phyloP scores from a whole-genome alignment of 2,888 invertebrate genomes.

The Pristionchus maxplancki region DNA sequence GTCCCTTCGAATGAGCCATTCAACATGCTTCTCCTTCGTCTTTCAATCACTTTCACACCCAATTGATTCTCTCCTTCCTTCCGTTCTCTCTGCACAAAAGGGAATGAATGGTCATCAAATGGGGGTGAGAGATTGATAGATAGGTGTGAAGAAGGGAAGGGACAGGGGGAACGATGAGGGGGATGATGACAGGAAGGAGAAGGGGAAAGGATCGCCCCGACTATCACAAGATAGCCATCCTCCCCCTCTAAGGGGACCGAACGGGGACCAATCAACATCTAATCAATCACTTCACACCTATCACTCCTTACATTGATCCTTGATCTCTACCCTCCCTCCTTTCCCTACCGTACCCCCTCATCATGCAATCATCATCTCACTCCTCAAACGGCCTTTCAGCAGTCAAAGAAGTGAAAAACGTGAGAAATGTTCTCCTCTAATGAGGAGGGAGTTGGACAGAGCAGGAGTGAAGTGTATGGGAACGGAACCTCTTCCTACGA shows the following conservation, averaged over 20 bases:
- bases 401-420: constrained; percentile 43
- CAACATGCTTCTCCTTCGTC: neutral
- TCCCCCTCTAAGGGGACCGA: neutral
- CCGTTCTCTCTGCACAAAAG: constrained; percentile 14
- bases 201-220: neutral
- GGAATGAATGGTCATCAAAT: constrained; percentile 13
- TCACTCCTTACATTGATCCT: neutral
- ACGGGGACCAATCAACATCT: constrained; percentile 10
- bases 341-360: neutral
- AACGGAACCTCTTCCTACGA: neutral
- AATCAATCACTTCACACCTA: neutral
- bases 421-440: constrained; percentile 14
- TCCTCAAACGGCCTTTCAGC: constrained; percentile 34
- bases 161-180: neutral
- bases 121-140: constrained; percentile 43
- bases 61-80: neutral
- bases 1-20: neutral
- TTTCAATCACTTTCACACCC: constrained; percentile 14
- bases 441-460: neutral
- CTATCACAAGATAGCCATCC: constrained; percentile 18
- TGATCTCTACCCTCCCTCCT: neutral
- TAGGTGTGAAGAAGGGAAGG: constrained; percentile 25
- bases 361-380: constrained; percentile 22
- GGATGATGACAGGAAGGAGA: neutral
- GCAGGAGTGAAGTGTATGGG: constrained; percentile 11